Evolutionary conservation across 2,113 vertebrate species (phyloP).

Genomic region (Phylloscopus trochilus): DNA sequence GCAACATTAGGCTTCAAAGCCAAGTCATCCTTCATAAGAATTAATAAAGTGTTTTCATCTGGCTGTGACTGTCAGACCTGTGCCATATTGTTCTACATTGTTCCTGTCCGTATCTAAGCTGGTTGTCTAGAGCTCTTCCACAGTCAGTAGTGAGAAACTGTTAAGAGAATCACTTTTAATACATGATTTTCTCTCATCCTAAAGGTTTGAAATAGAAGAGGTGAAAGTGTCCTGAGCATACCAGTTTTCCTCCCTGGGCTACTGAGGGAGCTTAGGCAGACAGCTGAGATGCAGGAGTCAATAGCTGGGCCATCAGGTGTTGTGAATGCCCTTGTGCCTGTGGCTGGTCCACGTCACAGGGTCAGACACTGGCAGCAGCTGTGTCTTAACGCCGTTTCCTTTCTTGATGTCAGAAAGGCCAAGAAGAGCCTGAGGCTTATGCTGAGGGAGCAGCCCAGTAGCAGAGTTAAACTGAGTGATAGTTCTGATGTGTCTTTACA

Average conservation of each 20-base stretch:
- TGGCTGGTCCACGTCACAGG: fast-evolving
- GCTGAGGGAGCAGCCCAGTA: neutral
- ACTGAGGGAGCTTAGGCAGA: neutral
- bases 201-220: neutral
- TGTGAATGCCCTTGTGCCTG: neutral
- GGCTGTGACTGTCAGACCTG: neutral
- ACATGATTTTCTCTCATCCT: neutral
- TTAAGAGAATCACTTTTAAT: neutral
- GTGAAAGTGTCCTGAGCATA: neutral
- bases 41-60: neutral
- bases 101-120: neutral
- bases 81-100: neutral
- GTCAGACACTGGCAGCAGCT: neutral
- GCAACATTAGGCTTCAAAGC: neutral
- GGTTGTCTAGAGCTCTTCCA: neutral
- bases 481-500: neutral
- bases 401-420: neutral
- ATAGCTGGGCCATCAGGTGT: neutral
- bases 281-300: neutral
- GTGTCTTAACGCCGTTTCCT: fast-evolving
- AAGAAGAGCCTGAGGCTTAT: neutral
- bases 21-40: neutral
- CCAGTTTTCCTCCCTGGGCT: neutral
- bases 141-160: neutral
- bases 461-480: neutral